These are phyloP conservation scores for Punctoribates punctum DNA, from an alignment of 2,888 invertebrate species.

Conservation along the genomic window DNA sequence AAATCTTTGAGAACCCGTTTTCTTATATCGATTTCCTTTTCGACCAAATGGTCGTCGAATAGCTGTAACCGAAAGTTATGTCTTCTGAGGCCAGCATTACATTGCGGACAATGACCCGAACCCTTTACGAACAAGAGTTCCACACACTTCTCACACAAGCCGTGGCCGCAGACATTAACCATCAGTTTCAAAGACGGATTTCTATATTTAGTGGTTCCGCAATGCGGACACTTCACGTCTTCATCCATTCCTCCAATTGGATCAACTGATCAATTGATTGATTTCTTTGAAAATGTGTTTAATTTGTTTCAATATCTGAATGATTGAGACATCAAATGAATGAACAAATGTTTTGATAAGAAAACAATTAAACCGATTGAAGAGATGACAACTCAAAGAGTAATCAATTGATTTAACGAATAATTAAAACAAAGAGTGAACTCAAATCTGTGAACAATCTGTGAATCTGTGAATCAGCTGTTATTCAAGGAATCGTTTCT, in stretches of 20 bases:
- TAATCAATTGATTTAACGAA: neutral
- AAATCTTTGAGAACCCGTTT: constrained; percentile 80
- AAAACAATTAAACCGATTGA: neutral
- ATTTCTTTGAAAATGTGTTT: too few species aligned
- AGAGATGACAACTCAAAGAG: neutral
- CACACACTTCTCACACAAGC: constrained; percentile 95
- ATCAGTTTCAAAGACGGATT: constrained; percentile 93
- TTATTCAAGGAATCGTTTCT: neutral
- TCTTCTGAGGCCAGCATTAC: constrained; percentile 77
- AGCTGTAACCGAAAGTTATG: constrained; percentile 79
- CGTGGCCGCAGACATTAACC: constrained; percentile 98
- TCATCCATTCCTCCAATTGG: constrained; percentile 54
- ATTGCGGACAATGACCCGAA: constrained; percentile 91
- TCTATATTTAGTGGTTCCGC: constrained; percentile 92
- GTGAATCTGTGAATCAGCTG: too few species aligned
- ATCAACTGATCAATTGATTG: neutral
- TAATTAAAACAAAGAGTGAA: constrained; percentile 10
- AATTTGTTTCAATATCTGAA: neutral
- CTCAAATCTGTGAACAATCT: too few species aligned
- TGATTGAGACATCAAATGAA: neutral
- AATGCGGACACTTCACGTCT: constrained; percentile 88
- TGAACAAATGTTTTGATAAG: neutral
- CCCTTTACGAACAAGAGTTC: constrained; percentile 94
- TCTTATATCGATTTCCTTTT: constrained; percentile 95
- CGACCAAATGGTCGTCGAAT: constrained; percentile 92